These are phyloP conservation scores for Minunthozetes semirufus DNA, from an alignment of 2,888 invertebrate species.

Conservation along the genomic window DNA sequence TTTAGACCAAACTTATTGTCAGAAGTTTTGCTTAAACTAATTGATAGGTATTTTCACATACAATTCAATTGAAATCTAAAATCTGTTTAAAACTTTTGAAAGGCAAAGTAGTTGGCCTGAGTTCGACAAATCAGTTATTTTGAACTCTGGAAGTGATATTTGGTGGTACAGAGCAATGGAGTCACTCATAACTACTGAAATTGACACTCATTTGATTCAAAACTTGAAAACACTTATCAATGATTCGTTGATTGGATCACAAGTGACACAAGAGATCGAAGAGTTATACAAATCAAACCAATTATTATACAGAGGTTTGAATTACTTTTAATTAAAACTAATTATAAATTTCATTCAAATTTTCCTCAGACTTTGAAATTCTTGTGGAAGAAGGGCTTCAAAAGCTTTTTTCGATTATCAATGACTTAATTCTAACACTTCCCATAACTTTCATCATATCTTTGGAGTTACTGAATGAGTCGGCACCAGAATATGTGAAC, in stretches of 20 bases:
- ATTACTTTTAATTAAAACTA: neutral
- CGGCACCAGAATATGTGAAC: neutral
- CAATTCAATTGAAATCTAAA: neutral
- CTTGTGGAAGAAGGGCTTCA: neutral
- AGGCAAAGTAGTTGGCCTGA: slow-evolving; percentile 7
- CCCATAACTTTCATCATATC: slow-evolving; percentile 11
- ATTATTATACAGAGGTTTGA: neutral
- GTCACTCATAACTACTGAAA: neutral
- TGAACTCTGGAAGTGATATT: neutral
- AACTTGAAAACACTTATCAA: slow-evolving; percentile 16
- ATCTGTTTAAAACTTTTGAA: neutral
- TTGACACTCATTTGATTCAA: neutral
- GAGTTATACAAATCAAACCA: slow-evolving; percentile 2
- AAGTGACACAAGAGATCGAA: neutral
- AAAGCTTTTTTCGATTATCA: neutral
- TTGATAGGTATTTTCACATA: slow-evolving; percentile 14
- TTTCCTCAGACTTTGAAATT: neutral
- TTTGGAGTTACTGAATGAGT: neutral
- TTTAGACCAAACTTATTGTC: slow-evolving; percentile 5
- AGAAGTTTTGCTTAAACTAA: neutral
- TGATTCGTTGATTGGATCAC: neutral
- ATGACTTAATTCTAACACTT: neutral
- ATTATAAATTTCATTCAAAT: neutral
- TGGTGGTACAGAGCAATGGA: slow-evolving; percentile 21
- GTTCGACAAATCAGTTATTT: neutral